These are phyloP conservation scores for Teinopalpus imperialis DNA, from an alignment of 2,888 invertebrate genomes.

Conservation along the genomic window DNA sequence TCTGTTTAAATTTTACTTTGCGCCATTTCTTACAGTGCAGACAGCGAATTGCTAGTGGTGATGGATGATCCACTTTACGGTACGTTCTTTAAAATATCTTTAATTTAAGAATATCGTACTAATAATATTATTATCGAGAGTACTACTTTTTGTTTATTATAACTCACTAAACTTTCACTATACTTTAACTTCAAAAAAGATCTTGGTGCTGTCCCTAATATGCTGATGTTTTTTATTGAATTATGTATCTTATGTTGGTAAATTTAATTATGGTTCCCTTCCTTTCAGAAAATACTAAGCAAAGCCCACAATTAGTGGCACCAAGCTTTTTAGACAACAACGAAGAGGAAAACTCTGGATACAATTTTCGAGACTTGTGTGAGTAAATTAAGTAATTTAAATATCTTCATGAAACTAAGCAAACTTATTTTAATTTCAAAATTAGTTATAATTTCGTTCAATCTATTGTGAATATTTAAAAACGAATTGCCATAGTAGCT, in stretches of 20 bases:
- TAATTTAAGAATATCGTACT: background rate
- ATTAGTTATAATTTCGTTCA: too few species aligned
- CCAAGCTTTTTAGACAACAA: slow-evolving; percentile 81
- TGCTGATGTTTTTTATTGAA: slow-evolving; percentile 26
- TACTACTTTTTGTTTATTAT: too few species aligned
- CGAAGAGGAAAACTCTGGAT: slow-evolving; percentile 61
- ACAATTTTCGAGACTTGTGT: slow-evolving; percentile 67
- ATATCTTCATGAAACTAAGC: too few species aligned
- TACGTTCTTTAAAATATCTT: slow-evolving; percentile 40
- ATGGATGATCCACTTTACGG: slow-evolving; percentile 69
- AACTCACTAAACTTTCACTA: too few species aligned
- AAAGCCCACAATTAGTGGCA: slow-evolving; percentile 78
- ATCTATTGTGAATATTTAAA: too few species aligned
- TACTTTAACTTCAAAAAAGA: too few species aligned
- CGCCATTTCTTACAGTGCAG: slow-evolving; percentile 65
- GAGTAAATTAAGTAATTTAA: slow-evolving; percentile 38
- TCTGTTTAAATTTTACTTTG: slow-evolving; percentile 12
- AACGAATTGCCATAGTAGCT: too few species aligned
- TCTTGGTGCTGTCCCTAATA: too few species aligned
- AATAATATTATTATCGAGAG: too few species aligned
- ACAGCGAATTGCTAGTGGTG: slow-evolving; percentile 71
- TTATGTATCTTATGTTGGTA: slow-evolving; percentile 34
- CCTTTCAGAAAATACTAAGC: slow-evolving; percentile 67
- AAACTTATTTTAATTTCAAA: too few species aligned
- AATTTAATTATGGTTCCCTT: slow-evolving; percentile 45